phyloP scores from a whole-genome alignment of 2,888 invertebrate species.

The Eupithecia dodoneata region DNA sequence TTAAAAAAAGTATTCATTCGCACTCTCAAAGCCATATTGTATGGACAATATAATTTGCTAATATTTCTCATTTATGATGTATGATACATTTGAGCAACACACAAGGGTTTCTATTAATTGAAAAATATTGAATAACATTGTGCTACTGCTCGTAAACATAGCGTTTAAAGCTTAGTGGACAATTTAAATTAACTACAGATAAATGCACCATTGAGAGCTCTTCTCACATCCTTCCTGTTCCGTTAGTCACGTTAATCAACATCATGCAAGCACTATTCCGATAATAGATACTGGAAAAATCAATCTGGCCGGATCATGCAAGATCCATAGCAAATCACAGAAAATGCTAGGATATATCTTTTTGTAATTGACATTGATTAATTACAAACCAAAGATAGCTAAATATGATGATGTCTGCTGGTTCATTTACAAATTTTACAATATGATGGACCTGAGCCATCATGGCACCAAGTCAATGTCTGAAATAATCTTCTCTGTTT shows the following conservation, averaged over 20 bases:
- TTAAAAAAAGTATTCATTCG: conserved; percentile 68
- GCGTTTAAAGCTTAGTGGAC: conserved; percentile 79
- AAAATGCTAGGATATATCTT: conserved; percentile 47
- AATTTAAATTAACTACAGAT: conserved; percentile 80
- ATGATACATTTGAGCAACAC: conserved; percentile 72
- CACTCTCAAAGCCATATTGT: conserved; percentile 70
- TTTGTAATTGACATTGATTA: conserved; percentile 72
- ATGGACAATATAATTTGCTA: conserved; percentile 70
- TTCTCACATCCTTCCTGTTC: conserved; percentile 58
- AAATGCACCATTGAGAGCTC: conserved; percentile 80
- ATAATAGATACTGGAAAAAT: conserved; percentile 66
- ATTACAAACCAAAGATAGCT: conserved; percentile 47
- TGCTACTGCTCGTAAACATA: conserved; percentile 72
- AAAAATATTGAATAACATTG: conserved; percentile 71
- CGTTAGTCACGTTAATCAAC: conserved; percentile 47
- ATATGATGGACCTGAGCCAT: conserved; percentile 55
- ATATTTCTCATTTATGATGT: conserved; percentile 55
- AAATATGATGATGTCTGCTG: conserved; percentile 53
- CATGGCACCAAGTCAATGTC: conserved; percentile 62
- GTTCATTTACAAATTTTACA: conserved; percentile 53
- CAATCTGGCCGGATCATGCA: conserved; percentile 61
- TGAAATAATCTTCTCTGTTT: conserved; percentile 60
- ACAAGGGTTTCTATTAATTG: conserved; percentile 61
- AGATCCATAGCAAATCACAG: conserved; percentile 42
- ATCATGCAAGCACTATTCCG: conserved; percentile 75